Evolutionary conservation across 2,113 vertebrate genomes (phyloP).

Genomic region (Halcyon senegalensis): DNA sequence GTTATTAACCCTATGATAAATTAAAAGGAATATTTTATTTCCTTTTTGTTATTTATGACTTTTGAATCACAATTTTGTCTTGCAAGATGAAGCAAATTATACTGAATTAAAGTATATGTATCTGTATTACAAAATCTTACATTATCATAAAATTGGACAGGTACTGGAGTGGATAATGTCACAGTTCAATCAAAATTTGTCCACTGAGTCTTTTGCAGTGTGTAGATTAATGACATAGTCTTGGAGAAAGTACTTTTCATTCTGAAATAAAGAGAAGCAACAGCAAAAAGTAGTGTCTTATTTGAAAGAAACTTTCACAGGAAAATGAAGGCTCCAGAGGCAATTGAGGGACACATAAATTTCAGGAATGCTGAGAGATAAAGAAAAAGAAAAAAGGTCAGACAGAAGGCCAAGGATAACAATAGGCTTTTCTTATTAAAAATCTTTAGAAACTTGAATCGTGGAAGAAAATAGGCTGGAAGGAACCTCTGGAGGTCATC

Average conservation of each 20-base stretch:
- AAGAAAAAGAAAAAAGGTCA: background rate
- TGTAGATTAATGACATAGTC: background rate
- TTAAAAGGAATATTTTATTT: background rate
- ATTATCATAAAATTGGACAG: background rate
- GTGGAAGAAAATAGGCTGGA: background rate
- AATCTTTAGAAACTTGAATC: background rate
- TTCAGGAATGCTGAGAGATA: background rate
- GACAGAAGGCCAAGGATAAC: background rate
- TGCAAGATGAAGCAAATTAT: background rate
- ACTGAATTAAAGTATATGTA: background rate
- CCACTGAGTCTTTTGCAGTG: background rate
- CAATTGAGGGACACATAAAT: background rate
- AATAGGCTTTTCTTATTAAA: background rate
- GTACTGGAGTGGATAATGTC: background rate
- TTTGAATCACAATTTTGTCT: background rate
- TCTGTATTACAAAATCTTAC: background rate
- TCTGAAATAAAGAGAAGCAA: background rate
- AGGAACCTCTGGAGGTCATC: background rate
- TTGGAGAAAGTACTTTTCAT: background rate
- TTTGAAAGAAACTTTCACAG: background rate
- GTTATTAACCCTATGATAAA: background rate
- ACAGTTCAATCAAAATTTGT: background rate
- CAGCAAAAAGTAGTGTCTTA: background rate
- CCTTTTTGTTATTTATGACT: background rate
- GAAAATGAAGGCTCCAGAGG: background rate